Percentiles rank a stretch among this genome's conserved stretches.
These are phyloP conservation scores for Heliconius himera DNA, from an alignment of 1,140 invertebrate species.

Conservation along the genomic window DNA sequence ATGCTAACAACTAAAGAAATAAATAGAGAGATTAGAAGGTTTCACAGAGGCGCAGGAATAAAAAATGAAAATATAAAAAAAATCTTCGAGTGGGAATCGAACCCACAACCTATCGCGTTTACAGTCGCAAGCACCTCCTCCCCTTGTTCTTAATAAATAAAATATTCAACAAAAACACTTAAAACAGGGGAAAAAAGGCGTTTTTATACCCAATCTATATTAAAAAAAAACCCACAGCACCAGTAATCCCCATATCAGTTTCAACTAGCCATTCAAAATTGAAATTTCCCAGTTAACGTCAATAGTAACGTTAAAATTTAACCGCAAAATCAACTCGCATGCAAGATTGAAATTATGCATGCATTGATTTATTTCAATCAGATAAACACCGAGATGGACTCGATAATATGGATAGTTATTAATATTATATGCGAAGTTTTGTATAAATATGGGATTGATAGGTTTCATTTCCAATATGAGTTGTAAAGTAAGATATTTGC, in stretches of 20 bases:
- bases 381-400: not conserved
- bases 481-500: not conserved
- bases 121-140: too few relatives aligned
- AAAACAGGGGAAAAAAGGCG: too few relatives aligned
- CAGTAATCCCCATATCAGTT: not conserved
- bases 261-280: not conserved
- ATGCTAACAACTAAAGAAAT: too few relatives aligned
- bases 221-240: too few relatives aligned
- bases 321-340: not conserved
- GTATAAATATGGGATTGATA: not conserved
- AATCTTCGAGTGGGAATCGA: too few relatives aligned
- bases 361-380: conserved; percentile 5
- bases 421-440: not conserved
- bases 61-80: too few relatives aligned
- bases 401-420: not conserved
- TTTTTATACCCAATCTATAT: too few relatives aligned
- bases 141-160: too few relatives aligned
- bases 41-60: too few relatives aligned
- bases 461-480: not conserved
- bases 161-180: too few relatives aligned
- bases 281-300: conserved; percentile 2
- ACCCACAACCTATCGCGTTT: too few relatives aligned
- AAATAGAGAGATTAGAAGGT: too few relatives aligned
- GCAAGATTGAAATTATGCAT: conserved; percentile 5
- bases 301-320: conserved; percentile 1